phyloP scores from a whole-genome alignment of 2,797 vertebrate species.

The Spheniscus humboldti region DNA sequence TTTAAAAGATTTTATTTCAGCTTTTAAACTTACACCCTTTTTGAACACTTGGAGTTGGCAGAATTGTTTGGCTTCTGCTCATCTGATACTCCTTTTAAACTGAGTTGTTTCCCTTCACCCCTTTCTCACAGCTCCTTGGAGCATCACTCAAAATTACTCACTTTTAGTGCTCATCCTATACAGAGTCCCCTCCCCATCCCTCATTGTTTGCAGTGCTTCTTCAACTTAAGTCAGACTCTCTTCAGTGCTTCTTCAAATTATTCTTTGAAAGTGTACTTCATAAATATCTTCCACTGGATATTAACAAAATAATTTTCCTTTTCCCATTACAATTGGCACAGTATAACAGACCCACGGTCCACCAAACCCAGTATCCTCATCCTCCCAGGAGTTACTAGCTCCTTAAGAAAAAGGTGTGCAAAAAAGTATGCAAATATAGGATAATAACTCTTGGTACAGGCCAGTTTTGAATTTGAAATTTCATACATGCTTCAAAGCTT shows the following conservation, averaged over 20 bases:
- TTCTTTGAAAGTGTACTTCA: not conserved
- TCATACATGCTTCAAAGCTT: accelerated
- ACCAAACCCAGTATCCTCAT: accelerated
- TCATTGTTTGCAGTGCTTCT: not conserved
- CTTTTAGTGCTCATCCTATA: too few species aligned
- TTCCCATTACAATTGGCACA: accelerated
- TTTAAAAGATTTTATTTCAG: not conserved
- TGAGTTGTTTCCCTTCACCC: not conserved
- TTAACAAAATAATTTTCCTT: not conserved
- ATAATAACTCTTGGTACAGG: accelerated
- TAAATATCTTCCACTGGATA: not conserved
- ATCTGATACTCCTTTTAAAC: not conserved
- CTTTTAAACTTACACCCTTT: not conserved
- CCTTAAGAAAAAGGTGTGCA: too few species aligned
- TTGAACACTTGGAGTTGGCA: not conserved
- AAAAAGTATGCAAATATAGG: accelerated
- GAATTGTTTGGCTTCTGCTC: not conserved
- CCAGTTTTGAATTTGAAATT: accelerated
- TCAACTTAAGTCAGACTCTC: not conserved
- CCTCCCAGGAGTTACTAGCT: not conserved
- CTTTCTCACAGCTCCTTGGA: not conserved
- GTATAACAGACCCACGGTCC: not conserved
- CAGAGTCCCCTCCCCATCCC: too few species aligned
- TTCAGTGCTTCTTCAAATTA: not conserved
- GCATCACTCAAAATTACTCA: not conserved